These are phyloP conservation scores for Phylloscopus collybita DNA, from an alignment of 2,797 vertebrate genomes.

Conservation along the genomic window DNA sequence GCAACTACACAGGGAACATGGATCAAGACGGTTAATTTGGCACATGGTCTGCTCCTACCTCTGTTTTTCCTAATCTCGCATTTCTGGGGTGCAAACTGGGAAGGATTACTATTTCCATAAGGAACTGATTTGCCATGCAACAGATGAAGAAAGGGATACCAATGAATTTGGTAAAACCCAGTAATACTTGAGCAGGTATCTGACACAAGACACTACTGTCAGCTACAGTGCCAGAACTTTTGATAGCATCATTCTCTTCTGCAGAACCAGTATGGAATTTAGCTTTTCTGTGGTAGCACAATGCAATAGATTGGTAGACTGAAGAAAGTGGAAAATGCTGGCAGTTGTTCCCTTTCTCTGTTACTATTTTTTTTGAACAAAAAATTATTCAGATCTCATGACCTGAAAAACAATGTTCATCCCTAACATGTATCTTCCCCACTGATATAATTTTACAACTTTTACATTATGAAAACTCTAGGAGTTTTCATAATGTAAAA, in stretches of 20 bases:
- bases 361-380: not conserved
- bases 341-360: not conserved
- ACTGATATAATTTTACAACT: not conserved
- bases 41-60: not conserved
- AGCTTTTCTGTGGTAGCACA: not conserved
- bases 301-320: not conserved
- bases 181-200: not conserved
- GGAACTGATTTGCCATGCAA: not conserved
- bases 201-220: not conserved
- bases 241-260: not conserved
- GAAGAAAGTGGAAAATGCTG: not conserved
- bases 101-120: not conserved
- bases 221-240: not conserved
- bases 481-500: not conserved
- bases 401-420: not conserved
- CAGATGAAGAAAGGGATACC: not conserved
- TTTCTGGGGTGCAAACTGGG: not conserved
- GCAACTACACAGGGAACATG: not conserved
- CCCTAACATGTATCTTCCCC: not conserved
- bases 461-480: not conserved
- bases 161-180: not conserved
- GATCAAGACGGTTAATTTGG: not conserved
- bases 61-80: not conserved
- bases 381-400: not conserved
- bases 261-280: not conserved